Percentiles rank a stretch among this genome's conserved stretches.
Evolutionary conservation across 1,140 invertebrate genomes (phyloP).

Genomic region (Trichogramma pretiosum): DNA sequence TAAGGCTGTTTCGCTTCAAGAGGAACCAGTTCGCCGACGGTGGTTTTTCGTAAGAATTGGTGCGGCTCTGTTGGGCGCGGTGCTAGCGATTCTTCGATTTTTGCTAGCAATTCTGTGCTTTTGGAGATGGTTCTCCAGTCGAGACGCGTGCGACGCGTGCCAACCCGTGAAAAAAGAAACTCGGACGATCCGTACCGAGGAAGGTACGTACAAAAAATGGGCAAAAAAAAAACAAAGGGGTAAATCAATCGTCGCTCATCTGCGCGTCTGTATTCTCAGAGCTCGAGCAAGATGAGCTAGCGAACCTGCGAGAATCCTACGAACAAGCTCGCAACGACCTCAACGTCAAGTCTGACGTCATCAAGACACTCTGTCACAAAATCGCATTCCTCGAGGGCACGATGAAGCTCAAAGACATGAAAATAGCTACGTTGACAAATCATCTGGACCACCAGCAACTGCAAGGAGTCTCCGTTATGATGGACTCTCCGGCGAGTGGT

Average conservation of each 20-base stretch:
- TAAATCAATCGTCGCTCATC: not conserved
- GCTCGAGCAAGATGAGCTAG: constrained; percentile 28
- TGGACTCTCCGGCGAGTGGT: no score
- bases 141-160: not conserved
- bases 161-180: no score
- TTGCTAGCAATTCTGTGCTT: not conserved
- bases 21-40: no score
- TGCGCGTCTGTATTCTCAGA: not conserved
- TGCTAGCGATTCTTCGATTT: not conserved
- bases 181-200: no score
- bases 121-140: not conserved
- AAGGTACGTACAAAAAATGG: no score
- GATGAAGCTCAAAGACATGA: constrained; percentile 44
- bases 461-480: constrained; percentile 3
- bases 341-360: constrained; percentile 35
- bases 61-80: no score
- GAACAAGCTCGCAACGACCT: constrained; percentile 35
- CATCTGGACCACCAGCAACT: constrained; percentile 17
- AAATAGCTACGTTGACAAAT: constrained; percentile 41
- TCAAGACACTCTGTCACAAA: constrained; percentile 36
- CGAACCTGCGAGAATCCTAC: constrained; percentile 39
- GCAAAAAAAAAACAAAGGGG: no score
- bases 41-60: no score
- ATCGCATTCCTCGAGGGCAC: constrained; percentile 45
- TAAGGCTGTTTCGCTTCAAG: no score